A percentile compares a stretch with the other conserved stretches of the same genome.
phyloP scores from a whole-genome alignment of 2,797 vertebrate genomes.

The Alcedo quadribrachys region DNA sequence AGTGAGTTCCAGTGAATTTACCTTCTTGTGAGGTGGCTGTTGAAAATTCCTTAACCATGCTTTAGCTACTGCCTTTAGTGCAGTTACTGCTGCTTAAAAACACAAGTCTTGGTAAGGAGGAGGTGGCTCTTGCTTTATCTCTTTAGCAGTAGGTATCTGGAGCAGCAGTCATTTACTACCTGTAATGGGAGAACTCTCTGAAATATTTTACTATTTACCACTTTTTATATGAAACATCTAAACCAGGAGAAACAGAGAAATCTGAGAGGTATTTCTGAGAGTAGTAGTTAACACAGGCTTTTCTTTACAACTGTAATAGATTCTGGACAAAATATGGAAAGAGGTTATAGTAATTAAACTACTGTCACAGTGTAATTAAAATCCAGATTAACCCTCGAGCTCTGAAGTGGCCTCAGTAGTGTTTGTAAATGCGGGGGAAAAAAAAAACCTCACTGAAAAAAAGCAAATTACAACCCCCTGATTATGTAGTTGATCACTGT shows the following conservation, averaged over 20 bases:
- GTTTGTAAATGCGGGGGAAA: background rate
- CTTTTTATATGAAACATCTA: background rate
- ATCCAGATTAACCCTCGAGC: background rate
- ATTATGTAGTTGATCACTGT: background rate
- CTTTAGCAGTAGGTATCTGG: background rate
- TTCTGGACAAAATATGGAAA: background rate
- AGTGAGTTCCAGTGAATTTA: background rate
- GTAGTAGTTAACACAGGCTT: background rate
- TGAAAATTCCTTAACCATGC: background rate
- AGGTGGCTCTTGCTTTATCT: background rate
- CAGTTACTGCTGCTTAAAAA: background rate
- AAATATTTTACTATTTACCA: background rate
- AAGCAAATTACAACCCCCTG: background rate
- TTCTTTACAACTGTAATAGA: slow-evolving; percentile 31
- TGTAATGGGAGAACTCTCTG: background rate
- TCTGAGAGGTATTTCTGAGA: background rate
- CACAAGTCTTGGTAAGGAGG: background rate
- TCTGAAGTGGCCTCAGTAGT: background rate
- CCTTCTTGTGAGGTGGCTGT: background rate
- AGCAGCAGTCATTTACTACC: background rate
- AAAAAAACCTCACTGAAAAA: background rate
- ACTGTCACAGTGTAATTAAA: slow-evolving; percentile 19
- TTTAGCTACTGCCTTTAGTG: background rate
- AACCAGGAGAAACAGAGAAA: background rate
- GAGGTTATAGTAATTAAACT: slow-evolving; percentile 40